Base-by-base conservation (phyloP, 2,888 invertebrate species). In the Drosophila paramelanica region DNA sequence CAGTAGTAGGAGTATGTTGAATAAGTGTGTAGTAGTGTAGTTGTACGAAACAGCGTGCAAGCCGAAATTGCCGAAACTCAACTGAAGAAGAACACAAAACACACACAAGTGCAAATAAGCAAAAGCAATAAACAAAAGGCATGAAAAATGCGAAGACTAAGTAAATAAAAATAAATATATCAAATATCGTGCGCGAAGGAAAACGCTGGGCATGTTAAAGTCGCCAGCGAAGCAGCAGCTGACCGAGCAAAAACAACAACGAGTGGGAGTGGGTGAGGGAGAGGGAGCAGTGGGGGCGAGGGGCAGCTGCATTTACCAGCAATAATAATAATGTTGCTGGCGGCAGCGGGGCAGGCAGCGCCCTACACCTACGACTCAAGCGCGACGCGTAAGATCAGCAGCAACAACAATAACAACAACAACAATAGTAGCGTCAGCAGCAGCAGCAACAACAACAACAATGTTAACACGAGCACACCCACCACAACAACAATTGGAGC, bases 21-120 rank as follows among this genome's bases (percentile, higher is more conserved):
- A 71, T 77, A 74, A 80, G 66, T 66, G 53, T 75, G 73, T 82
- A 77, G 78, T 75, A 77, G 80, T 79, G 83, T 78, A 81, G 73
- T 79, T 77, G 77, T 81, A 83, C 76, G 83, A 85, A 86, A 36
- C 62, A 87, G 78, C 67, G 81, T 75, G 81, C 41, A 49, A 83
- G 60, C 66, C 72, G 47, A 46, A 82, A 77, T 39, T 60, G 41
- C 20, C 58, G 43, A 59, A 77, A 70, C 49, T 66, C 39, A 50
- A 59, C 56, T 53, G 71, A 60, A 75, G 60, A 57, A 77, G 69
- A 58, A 67, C 57, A 78, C 65, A 73, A 72, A 55, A 45, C 33
- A 55, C 52, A 57, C 43, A 36, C 42, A 68, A 67, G 50, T 65
- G 55, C n/a, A 55, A 46, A 46, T 59, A 61, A 56, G 39, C 43